Base-by-base conservation (phyloP, 2,888 invertebrate genomes). In the Drosophila infuscata region DNA sequence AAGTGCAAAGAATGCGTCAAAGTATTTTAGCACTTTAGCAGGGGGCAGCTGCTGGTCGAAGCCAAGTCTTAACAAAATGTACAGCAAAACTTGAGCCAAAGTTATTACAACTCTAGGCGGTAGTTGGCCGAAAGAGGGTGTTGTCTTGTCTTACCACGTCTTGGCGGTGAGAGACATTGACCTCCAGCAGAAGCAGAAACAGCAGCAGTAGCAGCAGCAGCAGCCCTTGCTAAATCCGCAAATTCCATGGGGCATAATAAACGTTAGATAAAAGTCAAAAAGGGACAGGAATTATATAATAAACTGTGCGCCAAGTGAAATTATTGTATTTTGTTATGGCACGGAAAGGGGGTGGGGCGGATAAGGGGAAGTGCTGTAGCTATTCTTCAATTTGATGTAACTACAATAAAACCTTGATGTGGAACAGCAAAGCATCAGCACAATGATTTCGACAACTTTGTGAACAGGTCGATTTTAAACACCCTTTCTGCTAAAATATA, bases 211-310 rank as follows among this genome's bases (percentile, higher is more conserved):
- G 74, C 74, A 41, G 12, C 9, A 48, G 32, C 38, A 57, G 43
- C 74, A 69, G 76, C 77, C 76, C 72, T 81, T 74, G 81, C 61
- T 76, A 46, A 82, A 79, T 78, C 88, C 77, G 65, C 75, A 83
- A 89, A 89, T 88, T 89, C 88, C 88, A 82, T 83, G 75, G 89
- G 88, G 88, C 83, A 88, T 85, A 89, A 89, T 89, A 88, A 89
- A 89, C 88, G 88, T 81, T 88, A 88, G 89, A 89, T 89, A 89
- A 88, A 89, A 89, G 88, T 88, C 89, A 85, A 85, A 84, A 84
- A 88, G 88, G 89, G 89, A 88, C 89, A 88, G 78, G 83, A 88
- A 88, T 88, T 88, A 88, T 83, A 85, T 89, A 88, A 88, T 88
- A 88, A 88, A 88, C 89, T 83, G 74, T 79, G 74, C 77, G 77